Evolutionary conservation across 2,888 invertebrate genomes (phyloP), one percentile per base, ranked within the genome.

Genomic region (Idaea biselata): DNA sequence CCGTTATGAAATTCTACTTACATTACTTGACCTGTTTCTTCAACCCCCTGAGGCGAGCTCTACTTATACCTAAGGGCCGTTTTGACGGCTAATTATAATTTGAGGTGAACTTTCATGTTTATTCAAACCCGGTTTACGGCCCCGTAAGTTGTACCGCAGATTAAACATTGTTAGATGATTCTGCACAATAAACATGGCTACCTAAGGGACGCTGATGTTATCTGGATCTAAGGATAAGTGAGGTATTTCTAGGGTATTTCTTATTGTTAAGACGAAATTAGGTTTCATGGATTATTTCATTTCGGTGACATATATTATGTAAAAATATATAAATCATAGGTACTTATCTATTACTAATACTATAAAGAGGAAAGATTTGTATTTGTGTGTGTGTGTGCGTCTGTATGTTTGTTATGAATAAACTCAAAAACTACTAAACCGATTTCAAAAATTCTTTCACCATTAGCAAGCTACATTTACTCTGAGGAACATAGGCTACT

Each of bases 11-110:
- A 80, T 5, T 25, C 25, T 25, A 25, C 25, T 25, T 25, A 79
- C 77, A 74, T 76, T 75, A 79, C 86, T 87, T 84, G 87, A 87
- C 88, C 87, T 75, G 81, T 73, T 84, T 83, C 68, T 74, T 75
- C 76, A 77, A 73, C 75, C 78, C 73, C 75, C 73, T 63, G 73
- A 76, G 79, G 77, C 75, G 60, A 73, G 70, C 67, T 71, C 68
- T 62, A 73, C 66, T 73, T 73, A 70, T 66, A 71, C 74, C 25
- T 25, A 25, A 25, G 69, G 71, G 69, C 72, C 71, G 71, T 75
- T 78, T 72, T 75, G 71, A 79, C 70, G 74, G 75, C 73, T 76
- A 77, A 80, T 79, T 82, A 79, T 76, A 78, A 79, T 79, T 74
- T 60, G 68, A 72, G 71, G 72, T 66, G 69, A 77, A 76, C 64